Conservation (phyloP, 2,113 vertebrate species). For the Petromus typicus region DNA sequence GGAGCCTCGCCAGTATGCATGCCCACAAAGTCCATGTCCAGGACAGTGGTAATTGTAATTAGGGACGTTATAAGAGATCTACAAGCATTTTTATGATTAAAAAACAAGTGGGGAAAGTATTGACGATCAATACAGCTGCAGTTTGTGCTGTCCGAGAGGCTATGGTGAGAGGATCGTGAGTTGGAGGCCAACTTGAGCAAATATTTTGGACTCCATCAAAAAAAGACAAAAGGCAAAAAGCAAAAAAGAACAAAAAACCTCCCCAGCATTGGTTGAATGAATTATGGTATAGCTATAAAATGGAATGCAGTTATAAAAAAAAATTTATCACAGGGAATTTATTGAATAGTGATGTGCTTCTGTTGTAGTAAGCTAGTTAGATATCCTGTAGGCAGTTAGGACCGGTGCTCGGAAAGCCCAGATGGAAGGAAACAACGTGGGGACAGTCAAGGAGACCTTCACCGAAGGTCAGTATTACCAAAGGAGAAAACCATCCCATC, state of each 20-base stretch:
- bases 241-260: background rate
- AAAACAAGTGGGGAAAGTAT: background rate
- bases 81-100: background rate
- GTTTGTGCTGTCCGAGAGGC: background rate
- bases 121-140: background rate
- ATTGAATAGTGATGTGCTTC: background rate
- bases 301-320: background rate
- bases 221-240: background rate
- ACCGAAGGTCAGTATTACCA: too few relatives aligned
- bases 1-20: background rate
- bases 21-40: background rate
- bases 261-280: background rate
- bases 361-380: too few relatives aligned
- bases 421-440: too few relatives aligned
- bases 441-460: too few relatives aligned
- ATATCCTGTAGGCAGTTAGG: too few relatives aligned
- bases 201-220: background rate
- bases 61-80: background rate
- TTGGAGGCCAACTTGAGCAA: background rate
- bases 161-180: background rate
- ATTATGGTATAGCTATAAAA: background rate
- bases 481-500: too few relatives aligned
- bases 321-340: background rate
- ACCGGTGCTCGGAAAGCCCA: too few relatives aligned
- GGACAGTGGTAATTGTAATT: background rate